A percentile compares a stretch with the other conserved stretches of the same genome.
phyloP scores from a whole-genome alignment of 2,888 invertebrate genomes.

The Campoplex capitator region DNA sequence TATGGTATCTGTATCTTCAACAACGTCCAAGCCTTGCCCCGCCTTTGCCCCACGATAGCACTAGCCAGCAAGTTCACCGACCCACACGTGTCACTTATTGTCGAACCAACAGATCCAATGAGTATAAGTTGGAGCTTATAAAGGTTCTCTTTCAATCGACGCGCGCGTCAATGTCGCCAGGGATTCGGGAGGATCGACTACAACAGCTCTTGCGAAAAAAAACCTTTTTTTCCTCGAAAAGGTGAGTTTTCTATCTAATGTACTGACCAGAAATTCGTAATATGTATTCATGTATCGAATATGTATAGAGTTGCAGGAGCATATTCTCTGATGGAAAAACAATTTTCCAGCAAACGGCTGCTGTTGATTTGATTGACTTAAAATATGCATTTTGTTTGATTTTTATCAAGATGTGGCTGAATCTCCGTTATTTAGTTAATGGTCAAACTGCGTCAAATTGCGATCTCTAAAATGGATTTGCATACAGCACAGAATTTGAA shows the following conservation, averaged over 20 bases:
- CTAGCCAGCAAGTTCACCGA: constrained; percentile 75
- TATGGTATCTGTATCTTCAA: constrained; percentile 39
- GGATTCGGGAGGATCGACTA: constrained; percentile 74
- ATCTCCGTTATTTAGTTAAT: not conserved
- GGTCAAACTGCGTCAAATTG: not conserved
- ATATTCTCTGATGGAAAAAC: not conserved
- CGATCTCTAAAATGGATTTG: not conserved
- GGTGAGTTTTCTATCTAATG: constrained; percentile 45
- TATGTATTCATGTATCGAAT: not conserved
- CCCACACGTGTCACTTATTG: constrained; percentile 76
- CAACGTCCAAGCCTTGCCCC: constrained; percentile 71
- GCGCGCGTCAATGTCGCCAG: constrained; percentile 78
- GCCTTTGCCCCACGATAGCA: constrained; percentile 71
- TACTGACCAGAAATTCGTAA: not conserved
- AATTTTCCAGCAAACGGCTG: not conserved
- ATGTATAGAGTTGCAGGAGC: not conserved
- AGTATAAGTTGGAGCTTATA: constrained; percentile 73
- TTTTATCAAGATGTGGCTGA: not conserved
- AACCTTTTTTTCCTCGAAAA: constrained; percentile 1
- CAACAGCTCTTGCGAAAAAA: constrained; percentile 20
- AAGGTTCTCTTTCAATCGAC: constrained; percentile 79
- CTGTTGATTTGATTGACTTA: not conserved
- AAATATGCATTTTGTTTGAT: not conserved
- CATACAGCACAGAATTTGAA: not conserved
- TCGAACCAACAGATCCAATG: constrained; percentile 29